Evolutionary conservation across 2,113 vertebrate species (phyloP).

Genomic region (Leuciscus idus): DNA sequence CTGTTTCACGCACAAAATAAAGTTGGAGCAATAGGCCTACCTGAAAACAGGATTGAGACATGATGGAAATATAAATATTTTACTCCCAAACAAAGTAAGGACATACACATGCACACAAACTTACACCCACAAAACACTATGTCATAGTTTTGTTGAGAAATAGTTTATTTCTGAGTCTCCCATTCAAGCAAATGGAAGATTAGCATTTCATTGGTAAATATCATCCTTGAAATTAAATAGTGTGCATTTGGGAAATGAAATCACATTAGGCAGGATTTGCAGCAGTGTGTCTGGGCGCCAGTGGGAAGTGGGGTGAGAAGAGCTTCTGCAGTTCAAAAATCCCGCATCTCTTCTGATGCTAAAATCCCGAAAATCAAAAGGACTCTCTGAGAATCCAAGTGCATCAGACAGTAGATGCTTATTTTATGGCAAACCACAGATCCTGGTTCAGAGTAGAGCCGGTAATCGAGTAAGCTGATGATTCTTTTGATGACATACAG

Average conservation of each 20-base stretch:
- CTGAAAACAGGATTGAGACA: neutral
- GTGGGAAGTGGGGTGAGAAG: neutral
- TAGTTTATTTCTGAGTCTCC: neutral
- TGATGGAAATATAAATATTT: neutral
- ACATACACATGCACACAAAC: neutral
- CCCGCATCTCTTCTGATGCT: constrained; percentile 13
- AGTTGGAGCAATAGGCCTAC: neutral
- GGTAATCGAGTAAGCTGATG: neutral
- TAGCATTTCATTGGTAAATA: constrained; percentile 31
- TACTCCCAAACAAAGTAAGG: neutral
- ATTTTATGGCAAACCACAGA: neutral
- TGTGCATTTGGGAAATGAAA: constrained; percentile 38
- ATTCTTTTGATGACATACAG: neutral
- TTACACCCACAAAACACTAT: neutral
- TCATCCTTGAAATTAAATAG: constrained; percentile 48
- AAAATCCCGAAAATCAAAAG: constrained; percentile 27
- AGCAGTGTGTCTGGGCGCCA: neutral
- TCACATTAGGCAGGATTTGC: constrained; percentile 9
- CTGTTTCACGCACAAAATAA: neutral
- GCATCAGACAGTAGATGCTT: neutral
- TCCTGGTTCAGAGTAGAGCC: neutral
- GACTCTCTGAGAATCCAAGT: neutral
- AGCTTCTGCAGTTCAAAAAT: constrained; percentile 16
- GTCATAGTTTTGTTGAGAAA: neutral
- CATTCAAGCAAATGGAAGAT: constrained; percentile 38